Evolutionary conservation across 92 coral and sea anemone species (phyloP), one percentile per base, ranked within the genome.

Genomic region (Zoanthus gigantus): DNA sequence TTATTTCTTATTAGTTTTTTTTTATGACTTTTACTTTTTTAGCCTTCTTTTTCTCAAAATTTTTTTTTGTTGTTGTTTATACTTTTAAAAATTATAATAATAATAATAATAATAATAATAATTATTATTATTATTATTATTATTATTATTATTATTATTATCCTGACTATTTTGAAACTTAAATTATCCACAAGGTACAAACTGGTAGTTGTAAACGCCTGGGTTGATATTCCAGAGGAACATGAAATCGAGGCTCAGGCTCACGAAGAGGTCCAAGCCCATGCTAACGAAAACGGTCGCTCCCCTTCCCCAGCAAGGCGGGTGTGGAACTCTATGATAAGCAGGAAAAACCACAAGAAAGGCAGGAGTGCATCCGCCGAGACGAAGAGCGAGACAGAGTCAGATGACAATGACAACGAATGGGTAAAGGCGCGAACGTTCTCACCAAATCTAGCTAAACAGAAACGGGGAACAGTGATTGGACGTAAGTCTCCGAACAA

Each of bases 161-260:
- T 6, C 0, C 65, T 10, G 6, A 58, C 8, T 23, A 5, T 63
- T 17, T 28, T 63, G 69, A 7, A 4, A n/a, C 17, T 17, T 63
- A 0, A 16, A 17, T 30, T 18, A 13, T 46, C 63, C 18, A 0
- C 17, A 30, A 86, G 84, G 84, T 95, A 94, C 92, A 95, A 95
- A 76, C 89, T 95, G 8, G 98, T 95, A 74, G 98, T 95, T 17
- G 98, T 95, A 45, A 95, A 95, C 83, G 98, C 98, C 17, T 95
- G 98, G 98, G 98, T 95, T n/a, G 98, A 95, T 84, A 92, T 95
- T 82, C 98, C 98, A 85, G 98, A 95, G 76, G 98, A 95, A 23
- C 97, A 95, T 23, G 98, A 95, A 88, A 66, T 93, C 77, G 98
- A 95, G 88, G 97, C 94, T 50, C 72, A 79, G 28, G 98, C 92